These are phyloP conservation scores for Beroe ovata DNA, from an alignment of 37 sponge, comb jelly and placozoan species.

Conservation along the genomic window DNA sequence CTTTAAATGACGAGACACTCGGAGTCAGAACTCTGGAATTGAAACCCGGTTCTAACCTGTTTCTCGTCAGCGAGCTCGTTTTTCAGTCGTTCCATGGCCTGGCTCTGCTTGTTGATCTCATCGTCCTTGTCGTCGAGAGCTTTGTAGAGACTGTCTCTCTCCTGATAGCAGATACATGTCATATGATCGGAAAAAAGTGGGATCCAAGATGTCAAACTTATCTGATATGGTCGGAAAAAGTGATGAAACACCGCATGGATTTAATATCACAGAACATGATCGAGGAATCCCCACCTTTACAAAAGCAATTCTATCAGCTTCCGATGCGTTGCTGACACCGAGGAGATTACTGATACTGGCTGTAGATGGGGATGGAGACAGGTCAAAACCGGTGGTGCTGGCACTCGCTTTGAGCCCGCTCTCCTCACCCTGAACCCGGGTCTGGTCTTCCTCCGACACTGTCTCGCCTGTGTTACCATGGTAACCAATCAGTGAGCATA, in stretches of 20 bases:
- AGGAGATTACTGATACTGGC: slow-evolving; percentile 56
- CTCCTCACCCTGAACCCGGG: slow-evolving; percentile 2
- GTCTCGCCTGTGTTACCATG: too few species aligned
- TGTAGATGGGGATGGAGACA: slow-evolving; percentile 63
- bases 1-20: too few species aligned
- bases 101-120: slow-evolving; percentile 73
- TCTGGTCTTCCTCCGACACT: slow-evolving; percentile 76
- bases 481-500: too few species aligned
- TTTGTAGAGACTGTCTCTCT: slow-evolving; percentile 56
- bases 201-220: too few species aligned
- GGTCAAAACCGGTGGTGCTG: neutral
- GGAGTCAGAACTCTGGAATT: too few species aligned
- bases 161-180: neutral
- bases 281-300: slow-evolving; percentile 31
- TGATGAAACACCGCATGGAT: too few species aligned
- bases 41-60: slow-evolving; percentile 49
- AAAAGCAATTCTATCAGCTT: slow-evolving; percentile 57
- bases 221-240: too few species aligned
- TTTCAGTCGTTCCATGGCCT: slow-evolving; percentile 76
- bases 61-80: slow-evolving; percentile 72
- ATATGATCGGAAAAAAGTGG: too few species aligned
- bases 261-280: too few species aligned
- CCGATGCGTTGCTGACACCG: slow-evolving; percentile 32
- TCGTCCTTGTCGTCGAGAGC: slow-evolving; percentile 75
- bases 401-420: neutral